Evolutionary conservation across 2,888 invertebrate genomes (phyloP), one percentile per base, ranked within the genome.

Genomic region (Drosophila aldrichi): DNA sequence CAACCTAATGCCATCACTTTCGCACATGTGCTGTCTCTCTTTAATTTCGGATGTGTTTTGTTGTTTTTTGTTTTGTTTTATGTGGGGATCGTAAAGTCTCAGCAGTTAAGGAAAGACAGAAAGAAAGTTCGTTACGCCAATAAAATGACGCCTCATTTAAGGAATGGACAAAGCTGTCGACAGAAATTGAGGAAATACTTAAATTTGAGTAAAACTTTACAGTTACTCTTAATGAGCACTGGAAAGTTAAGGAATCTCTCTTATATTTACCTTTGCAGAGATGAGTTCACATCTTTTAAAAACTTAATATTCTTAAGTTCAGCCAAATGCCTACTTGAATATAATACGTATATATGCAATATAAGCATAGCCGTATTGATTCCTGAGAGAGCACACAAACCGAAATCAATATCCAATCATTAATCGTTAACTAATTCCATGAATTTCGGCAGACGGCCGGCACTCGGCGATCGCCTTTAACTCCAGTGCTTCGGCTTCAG

Each of bases 391-490:
- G 48, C 62, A 44, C 29, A 55, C 57, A 67, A 64, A 56, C 18
- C 81, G 72, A 86, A 87, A 82, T 86, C 88, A 86, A 87, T 86
- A 87, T 88, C 82, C 84, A 88, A 87, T 88, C 86, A 88, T 87
- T 87, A 88, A 87, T 88, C 89, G 89, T 88, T 88, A 89, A 87
- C 89, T 81, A 88, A 88, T 88, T 88, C 87, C 84, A 73, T 87
- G 89, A 88, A 88, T 88, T 86, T 83, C 77, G 88, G 74, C 76
- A 70, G 73, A 76, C 77, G 59, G 65, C 48, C 62, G 65, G 58
- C 69, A 65, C 52, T 52, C 51, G 20, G 20, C 70, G 51, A 56
- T 68, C 66, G 51, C 25, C 62, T 29, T 43, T 48, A 61, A 46
- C 58, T 65, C 22, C 43, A 49, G 10, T 10, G 29, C 48, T 8